Evolutionary conservation across 1,140 invertebrate species (phyloP), one percentile per base, ranked within the genome.

Genomic region (Trichogramma pretiosum): DNA sequence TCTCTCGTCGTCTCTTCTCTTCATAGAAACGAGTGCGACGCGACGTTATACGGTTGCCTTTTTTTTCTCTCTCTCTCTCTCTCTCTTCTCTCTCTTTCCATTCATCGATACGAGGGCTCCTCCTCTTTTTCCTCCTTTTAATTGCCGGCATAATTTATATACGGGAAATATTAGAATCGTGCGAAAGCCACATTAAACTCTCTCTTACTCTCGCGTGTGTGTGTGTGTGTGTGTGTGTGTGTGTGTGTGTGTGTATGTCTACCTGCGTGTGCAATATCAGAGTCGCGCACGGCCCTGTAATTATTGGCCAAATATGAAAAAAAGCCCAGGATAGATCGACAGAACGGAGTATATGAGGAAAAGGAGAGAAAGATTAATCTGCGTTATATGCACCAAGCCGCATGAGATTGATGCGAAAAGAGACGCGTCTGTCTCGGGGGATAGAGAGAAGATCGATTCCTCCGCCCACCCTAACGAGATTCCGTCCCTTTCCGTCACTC

Each of bases 151-250:
- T 66, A 67, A 67, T 67, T 67, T 67, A 63, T 66, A 54, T 57
- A 59, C 50, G 56, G 61, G 64, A 66, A 67, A 67, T 66, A 66
- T 67, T 67, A 66, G 63, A 66, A 65, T 66, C 65, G 65, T 67
- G 65, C 65, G 65, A 67, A 67, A 67, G 58, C 54, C 11, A 57
- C 63, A 65, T 67, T 63, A 66, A 65, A 57, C 37, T 21, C n/a
- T n/a, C n/a, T n/a, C n/a, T n/a, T n/a, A 35, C 19, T 54, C 50
- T 32, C 50, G 33, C 17, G 26, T 35, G 32, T 16, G 32, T 3
- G 32, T 14, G n/a, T n/a, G n/a, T n/a, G n/a, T n/a, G n/a, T n/a
- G n/a, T n/a, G n/a, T n/a, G n/a, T n/a, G n/a, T n/a, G n/a, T n/a
- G n/a, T n/a, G n/a, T n/a, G n/a, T n/a, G n/a, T n/a, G n/a, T n/a